Conservation (phyloP, 2,888 invertebrate genomes). For the Drosophila multiciliata region DNA sequence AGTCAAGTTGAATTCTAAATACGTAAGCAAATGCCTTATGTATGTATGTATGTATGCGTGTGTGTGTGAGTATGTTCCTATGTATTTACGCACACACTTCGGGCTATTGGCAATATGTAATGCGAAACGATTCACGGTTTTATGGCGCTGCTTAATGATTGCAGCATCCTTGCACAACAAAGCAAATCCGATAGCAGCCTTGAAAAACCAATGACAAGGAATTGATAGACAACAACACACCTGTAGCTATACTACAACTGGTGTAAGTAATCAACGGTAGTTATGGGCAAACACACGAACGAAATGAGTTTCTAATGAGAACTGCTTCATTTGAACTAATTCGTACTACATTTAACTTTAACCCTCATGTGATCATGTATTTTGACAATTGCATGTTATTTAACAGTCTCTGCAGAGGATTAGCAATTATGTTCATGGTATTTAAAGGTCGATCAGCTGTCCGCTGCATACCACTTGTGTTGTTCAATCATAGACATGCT, state of each 20-base stretch:
- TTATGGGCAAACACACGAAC: background rate
- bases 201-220: constrained; percentile 22
- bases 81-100: background rate
- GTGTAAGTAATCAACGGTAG: constrained; percentile 2
- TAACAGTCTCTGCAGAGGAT: background rate
- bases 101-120: constrained; percentile 40
- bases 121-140: constrained; percentile 48
- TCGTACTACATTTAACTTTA: background rate
- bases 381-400: background rate
- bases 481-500: constrained; percentile 49
- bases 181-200: constrained; percentile 28
- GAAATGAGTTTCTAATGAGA: background rate
- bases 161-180: constrained; percentile 41
- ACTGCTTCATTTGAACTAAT: background rate
- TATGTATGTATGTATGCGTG: background rate
- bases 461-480: background rate
- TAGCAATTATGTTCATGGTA: constrained; percentile 17
- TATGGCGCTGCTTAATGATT: constrained; percentile 52
- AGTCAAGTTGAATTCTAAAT: constrained; percentile 34
- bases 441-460: constrained; percentile 6
- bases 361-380: background rate
- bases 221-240: constrained; percentile 16
- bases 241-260: background rate
- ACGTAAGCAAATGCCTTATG: constrained; percentile 10
- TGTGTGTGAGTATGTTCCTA: background rate